Evolutionary conservation across 2,888 invertebrate species (phyloP).

Genomic region (Rhaphigaster nebulosa): DNA sequence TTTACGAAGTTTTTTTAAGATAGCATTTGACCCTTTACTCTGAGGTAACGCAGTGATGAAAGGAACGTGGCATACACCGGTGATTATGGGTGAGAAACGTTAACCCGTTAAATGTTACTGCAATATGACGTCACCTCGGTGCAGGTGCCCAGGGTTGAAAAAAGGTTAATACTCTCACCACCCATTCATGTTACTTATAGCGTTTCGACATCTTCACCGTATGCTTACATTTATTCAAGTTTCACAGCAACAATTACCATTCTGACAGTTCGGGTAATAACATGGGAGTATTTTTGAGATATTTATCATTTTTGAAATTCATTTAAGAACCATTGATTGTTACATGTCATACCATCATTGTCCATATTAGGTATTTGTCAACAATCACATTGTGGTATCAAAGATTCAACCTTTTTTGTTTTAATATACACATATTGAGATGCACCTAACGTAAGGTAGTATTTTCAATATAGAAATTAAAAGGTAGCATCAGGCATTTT

Average conservation of each 20-base stretch:
- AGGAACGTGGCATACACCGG: neutral
- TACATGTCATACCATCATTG: no score
- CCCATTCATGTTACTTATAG: neutral
- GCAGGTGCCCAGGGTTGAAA: neutral
- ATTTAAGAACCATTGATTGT: no score
- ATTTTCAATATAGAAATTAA: no score
- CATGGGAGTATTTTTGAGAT: no score
- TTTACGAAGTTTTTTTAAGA: neutral
- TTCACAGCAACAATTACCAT: neutral
- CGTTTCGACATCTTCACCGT: neutral
- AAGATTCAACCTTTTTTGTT: no score
- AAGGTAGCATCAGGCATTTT: no score
- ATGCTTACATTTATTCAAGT: neutral
- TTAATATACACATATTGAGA: no score
- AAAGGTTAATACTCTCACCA: neutral
- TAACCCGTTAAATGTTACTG: neutral
- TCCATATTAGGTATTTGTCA: no score
- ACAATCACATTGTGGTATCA: no score
- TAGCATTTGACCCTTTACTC: neutral
- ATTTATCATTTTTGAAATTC: no score
- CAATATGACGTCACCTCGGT: neutral
- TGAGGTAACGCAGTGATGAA: neutral
- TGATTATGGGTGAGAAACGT: conserved; percentile 17
- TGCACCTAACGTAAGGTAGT: no score
- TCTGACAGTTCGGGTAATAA: neutral